Base-by-base conservation (phyloP, 2,113 vertebrate genomes). In the Brienomyrus brachyistius region DNA sequence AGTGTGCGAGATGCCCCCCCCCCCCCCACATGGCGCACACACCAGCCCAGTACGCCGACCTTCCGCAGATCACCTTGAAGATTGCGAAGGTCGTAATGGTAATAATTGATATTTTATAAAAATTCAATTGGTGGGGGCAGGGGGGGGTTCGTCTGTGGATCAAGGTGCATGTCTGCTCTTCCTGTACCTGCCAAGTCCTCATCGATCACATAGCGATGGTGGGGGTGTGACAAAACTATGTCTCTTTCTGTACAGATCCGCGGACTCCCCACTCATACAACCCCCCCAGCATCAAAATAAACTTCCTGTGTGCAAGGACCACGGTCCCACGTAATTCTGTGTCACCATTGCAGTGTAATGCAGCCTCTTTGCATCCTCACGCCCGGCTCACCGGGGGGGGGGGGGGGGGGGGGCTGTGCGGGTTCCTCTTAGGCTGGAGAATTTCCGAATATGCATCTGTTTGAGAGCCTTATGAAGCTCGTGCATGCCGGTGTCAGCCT, bases 401-500 rank as follows among this genome's bases (percentile, higher is more conserved):
- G 23, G 7, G 74, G 13, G 70, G 3, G 70, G 31, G 70, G 11
- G 17, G 0, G 2, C 59, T 66, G 23, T 66, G 59, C 0, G 92
- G 93, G 92, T 93, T 93, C 94, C 94, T 92, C 94, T 94, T 91
- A 91, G 92, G 94, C 94, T 94, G 93, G 92, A 94, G 94, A 94
- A 47, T 91, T 94, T 94, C 93, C 92, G 94, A 94, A 91, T 94
- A 91, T 93, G 94, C 93, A 94, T 95, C 94, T 95, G 94, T 95
- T 95, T 94, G 94, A 95, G 95, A 91, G 93, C 94, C 93, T 94
- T 95, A 94, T 95, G 94, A 93, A 96, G 95, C 95, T 95, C 95
- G 95, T 95, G 95, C 92, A 94, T 94, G 92, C 94, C 94, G 92
- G 94, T 95, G 95, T 96, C 95, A 95, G 95, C 94, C 94, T 94